A percentile compares a stretch with the other conserved stretches of the same genome.
These are phyloP conservation scores for Caenorhabditis sp. DNA, from an alignment of 2,888 invertebrate species.

Conservation along the genomic window DNA sequence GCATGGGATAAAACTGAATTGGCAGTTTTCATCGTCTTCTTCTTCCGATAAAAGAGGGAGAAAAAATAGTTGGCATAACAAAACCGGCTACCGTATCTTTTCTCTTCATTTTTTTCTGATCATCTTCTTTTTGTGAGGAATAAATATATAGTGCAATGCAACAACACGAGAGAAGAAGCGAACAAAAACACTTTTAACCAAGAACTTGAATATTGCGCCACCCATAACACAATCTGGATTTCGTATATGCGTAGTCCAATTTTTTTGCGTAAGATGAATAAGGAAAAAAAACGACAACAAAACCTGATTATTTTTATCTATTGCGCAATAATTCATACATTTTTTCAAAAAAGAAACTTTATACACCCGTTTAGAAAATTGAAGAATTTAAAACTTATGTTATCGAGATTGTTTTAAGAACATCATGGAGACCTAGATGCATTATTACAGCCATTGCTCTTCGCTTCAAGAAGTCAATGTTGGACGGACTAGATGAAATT, in stretches of 20 bases:
- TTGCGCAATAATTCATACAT: neutral
- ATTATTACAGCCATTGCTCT: conserved; percentile 32
- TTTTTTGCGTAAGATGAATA: neutral
- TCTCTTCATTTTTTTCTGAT: neutral
- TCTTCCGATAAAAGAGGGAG: conserved; percentile 2
- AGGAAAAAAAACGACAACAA: neutral
- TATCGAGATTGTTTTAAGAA: conserved; percentile 33
- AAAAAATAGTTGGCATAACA: conserved; percentile 38
- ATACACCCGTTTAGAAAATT: neutral
- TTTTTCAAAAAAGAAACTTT: neutral
- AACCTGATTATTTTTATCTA: conserved; percentile 1
- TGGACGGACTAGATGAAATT: conserved; percentile 18
- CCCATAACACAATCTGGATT: conserved; percentile 10
- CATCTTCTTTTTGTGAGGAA: neutral
- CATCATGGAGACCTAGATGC: conserved; percentile 29
- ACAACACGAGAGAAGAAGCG: neutral
- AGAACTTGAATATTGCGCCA: conserved; percentile 47
- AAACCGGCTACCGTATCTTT: conserved; percentile 41
- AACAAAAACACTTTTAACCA: conserved; percentile 31
- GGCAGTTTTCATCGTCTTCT: neutral
- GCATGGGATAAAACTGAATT: neutral
- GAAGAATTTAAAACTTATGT: conserved; percentile 5
- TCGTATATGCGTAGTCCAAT: neutral
- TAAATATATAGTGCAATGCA: conserved; percentile 18
- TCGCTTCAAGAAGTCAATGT: conserved; percentile 26